A percentile compares a stretch with the other conserved stretches of the same genome.
These are phyloP conservation scores for Trinectes maculatus DNA, from an alignment of 2,113 vertebrate species.

Conservation along the genomic window DNA sequence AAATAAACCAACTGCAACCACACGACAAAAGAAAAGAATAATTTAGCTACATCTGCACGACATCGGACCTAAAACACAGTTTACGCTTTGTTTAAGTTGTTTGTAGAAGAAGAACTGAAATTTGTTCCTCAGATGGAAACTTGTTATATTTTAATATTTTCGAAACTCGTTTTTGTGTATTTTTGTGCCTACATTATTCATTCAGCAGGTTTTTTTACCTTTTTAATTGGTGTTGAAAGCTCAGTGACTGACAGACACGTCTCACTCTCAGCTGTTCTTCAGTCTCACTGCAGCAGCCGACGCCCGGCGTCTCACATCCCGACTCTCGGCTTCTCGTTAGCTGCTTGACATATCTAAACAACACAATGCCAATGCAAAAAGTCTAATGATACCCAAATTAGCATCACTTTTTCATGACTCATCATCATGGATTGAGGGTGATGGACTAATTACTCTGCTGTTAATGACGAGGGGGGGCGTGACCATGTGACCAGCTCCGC, in stretches of 20 bases:
- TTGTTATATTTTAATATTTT: too few relatives aligned
- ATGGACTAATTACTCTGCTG: slow-evolving; percentile 66
- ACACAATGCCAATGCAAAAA: slow-evolving; percentile 57
- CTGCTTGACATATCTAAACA: slow-evolving; percentile 43
- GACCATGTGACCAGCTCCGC: too few relatives aligned
- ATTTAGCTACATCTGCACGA: too few relatives aligned
- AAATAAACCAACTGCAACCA: neutral
- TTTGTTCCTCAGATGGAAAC: too few relatives aligned
- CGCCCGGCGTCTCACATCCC: neutral
- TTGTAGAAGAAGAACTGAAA: too few relatives aligned
- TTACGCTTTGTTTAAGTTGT: too few relatives aligned
- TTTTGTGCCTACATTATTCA: neutral
- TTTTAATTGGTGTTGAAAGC: neutral
- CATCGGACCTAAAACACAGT: too few relatives aligned
- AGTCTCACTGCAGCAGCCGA: neutral
- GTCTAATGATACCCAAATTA: slow-evolving; percentile 76
- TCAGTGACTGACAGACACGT: too few relatives aligned
- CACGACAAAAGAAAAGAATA: neutral
- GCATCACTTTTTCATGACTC: slow-evolving; percentile 71
- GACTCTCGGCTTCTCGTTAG: slow-evolving; percentile 30
- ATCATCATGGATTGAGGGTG: slow-evolving; percentile 70
- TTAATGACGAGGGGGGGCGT: slow-evolving; percentile 68
- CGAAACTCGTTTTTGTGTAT: neutral
- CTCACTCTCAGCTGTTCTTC: neutral
- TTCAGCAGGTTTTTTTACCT: neutral